These are phyloP conservation scores for Carduelis carduelis DNA, from an alignment of 2,797 vertebrate genomes.

Conservation along the genomic window DNA sequence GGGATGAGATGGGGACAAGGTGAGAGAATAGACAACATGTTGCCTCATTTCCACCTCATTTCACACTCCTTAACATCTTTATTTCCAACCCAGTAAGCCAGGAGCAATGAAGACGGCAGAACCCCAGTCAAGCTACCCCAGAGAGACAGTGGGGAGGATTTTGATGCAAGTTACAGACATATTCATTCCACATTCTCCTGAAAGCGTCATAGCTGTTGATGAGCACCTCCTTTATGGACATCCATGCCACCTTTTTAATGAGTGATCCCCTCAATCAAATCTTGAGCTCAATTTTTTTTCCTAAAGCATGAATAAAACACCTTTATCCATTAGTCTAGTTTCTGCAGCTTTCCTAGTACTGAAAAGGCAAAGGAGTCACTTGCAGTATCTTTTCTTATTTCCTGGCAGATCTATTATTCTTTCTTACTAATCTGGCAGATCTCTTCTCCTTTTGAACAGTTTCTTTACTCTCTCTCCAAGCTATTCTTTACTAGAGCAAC, in stretches of 20 bases:
- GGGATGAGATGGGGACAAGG: background rate
- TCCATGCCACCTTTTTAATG: background rate
- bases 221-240: background rate
- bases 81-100: background rate
- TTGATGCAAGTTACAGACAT: background rate
- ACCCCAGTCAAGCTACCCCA: background rate
- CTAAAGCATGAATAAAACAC: background rate
- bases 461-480: background rate
- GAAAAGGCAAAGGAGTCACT: background rate
- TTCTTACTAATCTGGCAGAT: background rate
- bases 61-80: background rate
- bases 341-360: background rate
- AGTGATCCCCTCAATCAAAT: background rate
- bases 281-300: background rate
- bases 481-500: background rate
- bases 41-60: background rate
- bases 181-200: background rate
- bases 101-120: background rate
- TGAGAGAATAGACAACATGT: background rate
- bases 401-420: background rate
- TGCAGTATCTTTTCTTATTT: background rate
- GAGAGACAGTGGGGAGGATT: background rate
- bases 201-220: fast-evolving
- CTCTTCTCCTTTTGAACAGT: background rate
- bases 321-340: background rate